phyloP scores from a whole-genome alignment of 2,888 invertebrate genomes.

The Pyralis farinalis region DNA sequence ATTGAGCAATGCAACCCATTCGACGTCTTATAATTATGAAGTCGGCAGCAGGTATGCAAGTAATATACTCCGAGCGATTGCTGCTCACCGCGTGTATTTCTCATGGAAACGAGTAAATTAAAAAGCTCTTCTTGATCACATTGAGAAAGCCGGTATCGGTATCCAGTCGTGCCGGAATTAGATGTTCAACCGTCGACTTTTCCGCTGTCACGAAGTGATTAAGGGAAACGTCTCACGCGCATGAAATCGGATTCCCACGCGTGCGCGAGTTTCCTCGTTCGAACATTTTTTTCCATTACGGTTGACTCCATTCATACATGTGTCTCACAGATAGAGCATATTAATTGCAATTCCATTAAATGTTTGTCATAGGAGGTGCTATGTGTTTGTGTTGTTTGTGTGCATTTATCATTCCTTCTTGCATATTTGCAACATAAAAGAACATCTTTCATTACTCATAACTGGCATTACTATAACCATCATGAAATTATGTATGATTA shows the following conservation, averaged over 20 bases:
- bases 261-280: slow-evolving; percentile 51
- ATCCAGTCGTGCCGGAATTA: slow-evolving; percentile 43
- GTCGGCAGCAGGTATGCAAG: neutral
- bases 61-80: neutral
- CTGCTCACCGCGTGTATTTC: neutral
- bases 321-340: no score
- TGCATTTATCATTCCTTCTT: no score
- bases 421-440: no score
- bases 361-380: no score
- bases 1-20: slow-evolving; percentile 3
- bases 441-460: no score
- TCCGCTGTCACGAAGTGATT: slow-evolving; percentile 44
- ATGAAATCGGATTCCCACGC: slow-evolving; percentile 71
- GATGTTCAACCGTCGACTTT: slow-evolving; percentile 42
- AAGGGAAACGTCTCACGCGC: slow-evolving; percentile 65
- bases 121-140: slow-evolving; percentile 32
- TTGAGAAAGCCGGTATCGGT: slow-evolving; percentile 46
- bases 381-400: no score
- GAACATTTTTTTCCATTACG: slow-evolving; percentile 43
- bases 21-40: neutral
- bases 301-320: slow-evolving; percentile 1
- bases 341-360: no score
- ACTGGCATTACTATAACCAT: no score
- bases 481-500: no score
- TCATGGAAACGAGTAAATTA: slow-evolving; percentile 15